A percentile compares a stretch with the other conserved stretches of the same genome.
phyloP scores from a whole-genome alignment of 2,113 vertebrate species.

The Poeciliopsis turrubarensis region DNA sequence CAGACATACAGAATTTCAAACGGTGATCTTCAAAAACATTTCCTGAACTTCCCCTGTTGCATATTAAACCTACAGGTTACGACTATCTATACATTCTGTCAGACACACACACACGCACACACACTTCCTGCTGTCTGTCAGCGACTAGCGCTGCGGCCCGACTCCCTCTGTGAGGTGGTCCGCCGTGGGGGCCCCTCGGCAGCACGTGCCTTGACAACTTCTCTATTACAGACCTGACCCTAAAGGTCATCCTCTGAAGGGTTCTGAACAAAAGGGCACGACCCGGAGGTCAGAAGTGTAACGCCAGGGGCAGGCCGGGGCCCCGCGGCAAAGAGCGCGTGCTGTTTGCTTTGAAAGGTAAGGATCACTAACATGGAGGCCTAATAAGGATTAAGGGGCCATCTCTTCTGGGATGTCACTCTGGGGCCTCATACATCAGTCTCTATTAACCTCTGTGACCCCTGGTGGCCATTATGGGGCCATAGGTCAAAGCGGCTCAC shows the following conservation, averaged over 20 bases:
- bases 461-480: slow-evolving; percentile 65
- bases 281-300: slow-evolving; percentile 89
- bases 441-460: slow-evolving; percentile 80
- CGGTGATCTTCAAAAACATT: not conserved
- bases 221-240: slow-evolving; percentile 89
- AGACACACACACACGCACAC: slow-evolving; percentile 17
- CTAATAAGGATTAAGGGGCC: slow-evolving; percentile 86
- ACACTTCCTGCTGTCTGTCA: slow-evolving; percentile 5
- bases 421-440: slow-evolving; percentile 77
- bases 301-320: slow-evolving; percentile 84
- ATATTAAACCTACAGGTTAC: slow-evolving; percentile 18
- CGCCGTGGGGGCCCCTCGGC: slow-evolving; percentile 72
- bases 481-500: slow-evolving; percentile 54
- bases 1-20: slow-evolving; percentile 7
- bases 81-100: slow-evolving; percentile 17
- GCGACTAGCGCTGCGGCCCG: slow-evolving; percentile 26
- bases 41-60: not conserved
- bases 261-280: slow-evolving; percentile 89
- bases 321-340: slow-evolving; percentile 80
- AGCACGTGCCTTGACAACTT: slow-evolving; percentile 90
- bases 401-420: slow-evolving; percentile 80
- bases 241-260: slow-evolving; percentile 87
- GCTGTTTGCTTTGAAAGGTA: slow-evolving; percentile 90
- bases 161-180: slow-evolving; percentile 74
- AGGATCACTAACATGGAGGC: slow-evolving; percentile 82